These are phyloP conservation scores for Drosophila littoralis DNA, from an alignment of 1,140 invertebrate species.

Conservation along the genomic window DNA sequence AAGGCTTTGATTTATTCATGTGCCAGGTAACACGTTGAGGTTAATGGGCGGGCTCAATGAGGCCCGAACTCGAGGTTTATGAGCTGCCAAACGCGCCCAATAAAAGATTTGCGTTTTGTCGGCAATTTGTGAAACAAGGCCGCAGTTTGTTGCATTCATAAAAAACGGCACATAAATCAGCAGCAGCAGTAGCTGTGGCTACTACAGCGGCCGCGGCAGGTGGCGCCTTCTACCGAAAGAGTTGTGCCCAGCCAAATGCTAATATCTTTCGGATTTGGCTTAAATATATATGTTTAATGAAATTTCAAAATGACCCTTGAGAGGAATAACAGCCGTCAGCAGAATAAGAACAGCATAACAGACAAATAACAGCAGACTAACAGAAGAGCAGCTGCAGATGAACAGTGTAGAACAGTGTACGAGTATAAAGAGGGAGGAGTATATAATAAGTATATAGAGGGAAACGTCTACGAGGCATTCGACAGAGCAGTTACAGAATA, in stretches of 20 bases:
- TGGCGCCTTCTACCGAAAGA: constrained; percentile 26
- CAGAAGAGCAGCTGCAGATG: too few relatives aligned
- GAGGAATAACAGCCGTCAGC: too few relatives aligned
- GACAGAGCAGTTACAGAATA: too few relatives aligned
- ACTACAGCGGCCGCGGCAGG: background rate
- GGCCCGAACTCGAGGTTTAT: constrained; percentile 56
- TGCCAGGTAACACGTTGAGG: constrained; percentile 67
- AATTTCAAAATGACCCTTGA: too few relatives aligned
- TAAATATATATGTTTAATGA: too few relatives aligned
- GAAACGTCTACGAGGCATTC: too few relatives aligned
- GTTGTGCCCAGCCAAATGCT: background rate
- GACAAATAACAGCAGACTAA: too few relatives aligned
- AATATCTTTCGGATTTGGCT: background rate
- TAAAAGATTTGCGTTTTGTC: constrained; percentile 32
- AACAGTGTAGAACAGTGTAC: too few relatives aligned
- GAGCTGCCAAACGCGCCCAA: constrained; percentile 68
- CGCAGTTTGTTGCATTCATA: constrained; percentile 21
- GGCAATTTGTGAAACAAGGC: constrained; percentile 13
- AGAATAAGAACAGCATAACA: too few relatives aligned
- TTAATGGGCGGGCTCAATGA: constrained; percentile 70
- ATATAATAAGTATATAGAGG: too few relatives aligned
- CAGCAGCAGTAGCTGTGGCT: background rate
- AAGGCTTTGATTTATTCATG: constrained; percentile 80
- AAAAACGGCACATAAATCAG: constrained; percentile 37
- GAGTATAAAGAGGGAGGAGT: too few relatives aligned